Evolutionary conservation across 1,140 invertebrate genomes (phyloP).

Genomic region (Pissodes strobi): DNA sequence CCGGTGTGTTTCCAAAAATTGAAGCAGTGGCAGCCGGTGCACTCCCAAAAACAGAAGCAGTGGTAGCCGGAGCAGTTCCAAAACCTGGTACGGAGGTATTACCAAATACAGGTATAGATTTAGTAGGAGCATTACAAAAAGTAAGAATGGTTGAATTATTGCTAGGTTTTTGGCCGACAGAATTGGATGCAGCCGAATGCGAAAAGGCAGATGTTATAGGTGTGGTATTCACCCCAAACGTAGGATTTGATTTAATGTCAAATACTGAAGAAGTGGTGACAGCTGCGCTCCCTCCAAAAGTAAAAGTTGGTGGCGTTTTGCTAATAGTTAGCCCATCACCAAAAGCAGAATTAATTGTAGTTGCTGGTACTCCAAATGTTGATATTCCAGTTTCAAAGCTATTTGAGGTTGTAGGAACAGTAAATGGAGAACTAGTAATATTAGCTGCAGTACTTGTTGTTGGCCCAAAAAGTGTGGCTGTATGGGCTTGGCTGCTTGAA

Average conservation of each 20-base stretch:
- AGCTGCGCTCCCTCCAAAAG: neutral
- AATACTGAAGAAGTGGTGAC: neutral
- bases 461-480: neutral
- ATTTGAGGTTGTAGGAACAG: neutral
- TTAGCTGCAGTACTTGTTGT: neutral
- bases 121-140: neutral
- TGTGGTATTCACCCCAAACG: neutral
- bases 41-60: constrained; percentile 5
- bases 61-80: neutral
- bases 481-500: neutral
- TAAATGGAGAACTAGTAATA: neutral
- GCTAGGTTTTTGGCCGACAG: neutral
- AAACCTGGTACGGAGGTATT: neutral
- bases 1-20: neutral
- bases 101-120: neutral
- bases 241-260: neutral
- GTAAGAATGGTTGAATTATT: neutral
- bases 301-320: neutral
- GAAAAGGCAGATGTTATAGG: neutral
- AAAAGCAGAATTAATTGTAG: constrained; percentile 6
- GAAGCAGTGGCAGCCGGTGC: neutral
- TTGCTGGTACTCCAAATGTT: neutral
- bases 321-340: neutral
- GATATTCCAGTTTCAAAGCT: neutral
- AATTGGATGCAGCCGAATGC: neutral